These are phyloP conservation scores for Dendrolimus pini DNA, from an alignment of 2,888 invertebrate genomes.

Conservation along the genomic window DNA sequence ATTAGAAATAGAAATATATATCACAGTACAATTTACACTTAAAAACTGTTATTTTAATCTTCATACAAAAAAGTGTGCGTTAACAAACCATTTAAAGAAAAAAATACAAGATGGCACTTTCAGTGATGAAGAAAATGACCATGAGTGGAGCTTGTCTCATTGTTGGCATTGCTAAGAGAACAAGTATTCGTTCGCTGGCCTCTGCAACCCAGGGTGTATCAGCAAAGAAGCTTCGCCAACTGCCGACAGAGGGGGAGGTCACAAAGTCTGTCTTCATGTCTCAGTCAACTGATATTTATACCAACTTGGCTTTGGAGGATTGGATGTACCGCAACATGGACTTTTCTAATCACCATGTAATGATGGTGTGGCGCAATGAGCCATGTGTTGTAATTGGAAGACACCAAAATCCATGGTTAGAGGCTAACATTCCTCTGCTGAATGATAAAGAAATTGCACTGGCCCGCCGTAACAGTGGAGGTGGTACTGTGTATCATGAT, in stretches of 20 bases:
- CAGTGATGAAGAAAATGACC: slow-evolving; percentile 61
- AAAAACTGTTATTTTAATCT: slow-evolving; percentile 42
- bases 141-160: slow-evolving; percentile 53
- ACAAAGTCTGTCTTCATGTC: slow-evolving; percentile 94
- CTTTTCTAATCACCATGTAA: slow-evolving; percentile 87
- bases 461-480: slow-evolving; percentile 95
- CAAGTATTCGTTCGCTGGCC: slow-evolving; percentile 46
- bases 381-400: slow-evolving; percentile 97
- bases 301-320: slow-evolving; percentile 96
- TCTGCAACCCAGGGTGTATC: slow-evolving; percentile 36
- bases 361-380: slow-evolving; percentile 95
- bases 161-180: slow-evolving; percentile 54
- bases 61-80: slow-evolving; percentile 73
- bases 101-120: slow-evolving; percentile 59
- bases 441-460: slow-evolving; percentile 82
- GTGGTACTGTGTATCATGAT: slow-evolving; percentile 98
- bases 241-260: slow-evolving; percentile 70
- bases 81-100: slow-evolving; percentile 22
- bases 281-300: slow-evolving; percentile 91
- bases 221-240: slow-evolving; percentile 38
- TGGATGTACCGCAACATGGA: slow-evolving; percentile 95
- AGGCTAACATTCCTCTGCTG: slow-evolving; percentile 86
- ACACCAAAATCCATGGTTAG: slow-evolving; percentile 97
- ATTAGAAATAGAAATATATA: slow-evolving; percentile 23
- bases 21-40: slow-evolving; percentile 41